phyloP scores from a whole-genome alignment of 2,797 vertebrate species.

The Iguana delicatissima region DNA sequence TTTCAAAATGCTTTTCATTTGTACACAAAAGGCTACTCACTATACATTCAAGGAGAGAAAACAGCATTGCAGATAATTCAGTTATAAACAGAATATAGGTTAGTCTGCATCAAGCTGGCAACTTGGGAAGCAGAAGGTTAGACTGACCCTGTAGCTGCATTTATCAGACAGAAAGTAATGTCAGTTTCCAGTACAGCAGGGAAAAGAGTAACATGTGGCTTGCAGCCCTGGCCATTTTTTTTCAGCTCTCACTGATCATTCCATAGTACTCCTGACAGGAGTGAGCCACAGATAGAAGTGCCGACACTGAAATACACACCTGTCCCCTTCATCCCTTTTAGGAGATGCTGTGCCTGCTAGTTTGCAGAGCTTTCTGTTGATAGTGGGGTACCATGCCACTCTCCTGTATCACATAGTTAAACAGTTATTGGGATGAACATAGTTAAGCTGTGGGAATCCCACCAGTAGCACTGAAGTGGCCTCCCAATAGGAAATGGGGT shows the following conservation, averaged over 20 bases:
- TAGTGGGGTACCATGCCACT: background rate
- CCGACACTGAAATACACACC: too few relatives aligned
- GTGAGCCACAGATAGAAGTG: too few relatives aligned
- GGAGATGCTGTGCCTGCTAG: background rate
- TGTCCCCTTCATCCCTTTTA: too few relatives aligned
- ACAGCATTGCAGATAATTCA: background rate
- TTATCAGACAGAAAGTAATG: background rate
- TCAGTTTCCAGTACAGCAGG: background rate
- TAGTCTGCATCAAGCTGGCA: background rate
- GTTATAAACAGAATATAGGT: background rate
- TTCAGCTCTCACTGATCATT: background rate
- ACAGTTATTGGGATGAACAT: background rate
- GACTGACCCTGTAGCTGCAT: background rate
- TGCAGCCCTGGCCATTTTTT: background rate
- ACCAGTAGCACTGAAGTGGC: too few relatives aligned
- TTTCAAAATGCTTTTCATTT: constrained; percentile 13
- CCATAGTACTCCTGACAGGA: too few relatives aligned
- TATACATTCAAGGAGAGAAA: background rate
- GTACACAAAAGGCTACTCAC: background rate
- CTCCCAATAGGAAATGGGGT: background rate
- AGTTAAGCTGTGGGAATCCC: background rate
- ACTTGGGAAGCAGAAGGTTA: background rate
- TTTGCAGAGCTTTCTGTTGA: background rate
- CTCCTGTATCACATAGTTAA: background rate
- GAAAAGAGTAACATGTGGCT: background rate